Base-by-base conservation (phyloP, 2,113 vertebrate species). In the Stercorarius parasiticus region DNA sequence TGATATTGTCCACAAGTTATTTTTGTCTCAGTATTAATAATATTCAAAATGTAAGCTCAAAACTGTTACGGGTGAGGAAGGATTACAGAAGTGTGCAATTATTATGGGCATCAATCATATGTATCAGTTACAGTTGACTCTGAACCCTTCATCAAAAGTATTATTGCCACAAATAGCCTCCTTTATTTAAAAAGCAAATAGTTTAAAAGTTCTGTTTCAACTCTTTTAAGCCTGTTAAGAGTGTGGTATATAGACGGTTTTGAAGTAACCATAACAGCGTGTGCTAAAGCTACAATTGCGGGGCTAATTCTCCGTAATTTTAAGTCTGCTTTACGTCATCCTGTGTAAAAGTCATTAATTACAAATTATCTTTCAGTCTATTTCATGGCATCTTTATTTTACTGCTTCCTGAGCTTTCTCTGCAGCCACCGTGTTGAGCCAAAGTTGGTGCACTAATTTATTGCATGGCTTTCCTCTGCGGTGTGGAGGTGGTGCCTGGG, bases 21-120 rank as follows among this genome's bases (percentile, higher is more conserved):
- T 96, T 97, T 96, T 93, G 72, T 90, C 84, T 42, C 17, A 74
- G 30, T 93, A 53, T 90, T 87, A 97, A 47, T 91, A 83, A 52
- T 76, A 82, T 52, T 38, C 29, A 53, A 74, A 93, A 78, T 82
- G 17, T 83, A 90, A 96, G 86, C 76, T 94, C 34, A 53, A 71
- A 83, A 90, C 42, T 73, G 34, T 82, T 94, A 66, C 0, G 90
- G 13, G 58, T 77, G 55, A 88, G 50, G 43, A 93, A 95, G 93
- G 94, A 94, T 97, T 96, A 97, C 47, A 78, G 67, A 95, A 90
- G 38, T 67, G 47, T 78, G 87, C 78, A 70, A 72, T 92, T 96
- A 88, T 77, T 96, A 95, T 55, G 84, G 81, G 25, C 87, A 87
- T 95, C 89, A 95, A 45, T 96, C 93, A 85, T 15, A 72, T 50